phyloP scores from a whole-genome alignment of 2,797 vertebrate species.

The Dromococcyx pavoninus region DNA sequence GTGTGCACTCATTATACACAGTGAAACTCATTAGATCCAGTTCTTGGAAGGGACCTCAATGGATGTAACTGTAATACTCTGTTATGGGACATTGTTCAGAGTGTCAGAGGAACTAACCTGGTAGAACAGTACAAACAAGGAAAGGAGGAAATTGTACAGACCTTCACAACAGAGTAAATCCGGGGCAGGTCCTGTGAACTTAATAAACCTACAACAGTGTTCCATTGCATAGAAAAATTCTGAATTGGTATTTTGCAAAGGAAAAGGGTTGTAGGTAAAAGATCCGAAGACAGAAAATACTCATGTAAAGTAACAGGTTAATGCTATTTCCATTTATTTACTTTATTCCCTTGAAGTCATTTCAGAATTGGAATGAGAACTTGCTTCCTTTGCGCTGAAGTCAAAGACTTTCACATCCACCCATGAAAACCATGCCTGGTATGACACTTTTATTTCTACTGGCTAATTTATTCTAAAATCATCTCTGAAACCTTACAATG shows the following conservation, averaged over 20 bases:
- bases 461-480: neutral
- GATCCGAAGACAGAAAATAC: neutral
- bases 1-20: rapidly evolving
- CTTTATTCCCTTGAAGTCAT: neutral
- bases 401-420: neutral
- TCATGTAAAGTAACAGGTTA: neutral
- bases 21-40: neutral
- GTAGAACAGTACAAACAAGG: neutral
- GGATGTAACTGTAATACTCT: neutral
- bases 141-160: neutral
- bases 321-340: neutral
- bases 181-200: neutral
- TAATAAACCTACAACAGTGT: neutral
- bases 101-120: neutral
- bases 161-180: neutral
- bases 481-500: neutral
- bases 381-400: neutral
- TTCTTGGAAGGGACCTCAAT: neutral
- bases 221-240: neutral
- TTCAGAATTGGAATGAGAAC: neutral
- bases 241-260: neutral
- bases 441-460: neutral
- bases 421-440: neutral
- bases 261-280: neutral
- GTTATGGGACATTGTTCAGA: neutral